These are phyloP conservation scores for Beris chalybata DNA, from an alignment of 2,888 invertebrate species.

Conservation along the genomic window DNA sequence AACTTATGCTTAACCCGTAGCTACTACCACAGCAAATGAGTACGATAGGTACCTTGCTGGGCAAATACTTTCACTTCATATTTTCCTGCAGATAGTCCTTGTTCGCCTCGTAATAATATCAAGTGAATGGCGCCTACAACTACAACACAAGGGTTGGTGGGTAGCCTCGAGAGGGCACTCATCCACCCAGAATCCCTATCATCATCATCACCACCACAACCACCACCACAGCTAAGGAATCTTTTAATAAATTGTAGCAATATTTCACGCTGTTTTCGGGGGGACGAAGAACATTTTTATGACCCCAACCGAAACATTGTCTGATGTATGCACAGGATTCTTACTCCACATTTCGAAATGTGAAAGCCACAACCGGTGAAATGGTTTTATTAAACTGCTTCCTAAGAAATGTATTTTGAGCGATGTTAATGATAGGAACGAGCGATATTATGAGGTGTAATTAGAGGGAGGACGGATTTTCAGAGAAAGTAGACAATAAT, in stretches of 20 bases:
- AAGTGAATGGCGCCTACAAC: slow-evolving; percentile 7
- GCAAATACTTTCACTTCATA: slow-evolving; percentile 25
- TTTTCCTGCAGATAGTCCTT: slow-evolving; percentile 15
- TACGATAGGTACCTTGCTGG: background rate
- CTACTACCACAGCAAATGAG: background rate
- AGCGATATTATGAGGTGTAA: background rate
- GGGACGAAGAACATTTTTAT: slow-evolving; percentile 12
- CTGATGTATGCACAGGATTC: background rate
- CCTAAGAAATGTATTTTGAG: slow-evolving; percentile 16
- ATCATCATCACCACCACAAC: slow-evolving; percentile 14
- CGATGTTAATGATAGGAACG: slow-evolving; percentile 24
- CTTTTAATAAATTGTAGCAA: slow-evolving; percentile 35
- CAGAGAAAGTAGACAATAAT: background rate
- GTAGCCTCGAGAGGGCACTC: slow-evolving; percentile 10
- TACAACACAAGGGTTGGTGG: slow-evolving; percentile 15
- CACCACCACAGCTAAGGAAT: slow-evolving; percentile 26
- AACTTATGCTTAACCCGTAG: slow-evolving; percentile 25
- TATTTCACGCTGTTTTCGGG: slow-evolving; percentile 22
- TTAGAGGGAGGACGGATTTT: background rate
- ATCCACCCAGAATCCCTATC: background rate
- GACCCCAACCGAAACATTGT: slow-evolving; percentile 26
- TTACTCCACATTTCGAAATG: background rate
- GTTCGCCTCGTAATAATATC: slow-evolving; percentile 4
- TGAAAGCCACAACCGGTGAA: slow-evolving; percentile 24
- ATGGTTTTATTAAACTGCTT: slow-evolving; percentile 25